Evolutionary conservation across 1,140 invertebrate species (phyloP).

Genomic region (Listronotus bonariensis): DNA sequence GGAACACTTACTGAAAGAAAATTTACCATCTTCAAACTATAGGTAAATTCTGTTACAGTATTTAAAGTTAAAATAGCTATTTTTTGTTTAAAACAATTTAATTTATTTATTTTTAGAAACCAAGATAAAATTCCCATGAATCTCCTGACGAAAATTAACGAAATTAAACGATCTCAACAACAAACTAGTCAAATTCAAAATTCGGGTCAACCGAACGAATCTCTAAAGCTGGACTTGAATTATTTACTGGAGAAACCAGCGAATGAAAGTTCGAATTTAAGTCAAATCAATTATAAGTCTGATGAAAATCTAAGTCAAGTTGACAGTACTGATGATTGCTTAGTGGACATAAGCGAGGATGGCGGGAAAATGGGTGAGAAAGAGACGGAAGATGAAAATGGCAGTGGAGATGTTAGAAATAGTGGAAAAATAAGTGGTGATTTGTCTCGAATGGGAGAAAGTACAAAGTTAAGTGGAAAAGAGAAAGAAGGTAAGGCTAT

Average conservation of each 20-base stretch:
- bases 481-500: neutral
- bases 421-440: neutral
- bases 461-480: no score
- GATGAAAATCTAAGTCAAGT: constrained; percentile 22
- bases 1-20: constrained; percentile 73
- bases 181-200: neutral
- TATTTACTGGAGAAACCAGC: constrained; percentile 39
- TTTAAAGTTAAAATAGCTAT: neutral
- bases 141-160: constrained; percentile 52
- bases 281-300: constrained; percentile 5
- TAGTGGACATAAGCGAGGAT: constrained; percentile 59
- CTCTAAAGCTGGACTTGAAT: constrained; percentile 47
- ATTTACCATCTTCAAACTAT: constrained; percentile 58
- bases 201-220: constrained; percentile 18
- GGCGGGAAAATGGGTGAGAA: neutral
- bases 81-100: neutral
- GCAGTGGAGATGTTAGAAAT: neutral
- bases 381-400: no score
- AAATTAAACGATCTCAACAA: constrained; percentile 36
- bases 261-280: neutral
- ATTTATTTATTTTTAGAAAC: constrained; percentile 55
- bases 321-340: constrained; percentile 58
- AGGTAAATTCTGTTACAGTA: constrained; percentile 8
- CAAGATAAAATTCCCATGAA: constrained; percentile 74
- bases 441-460: no score